Base-by-base conservation (phyloP, 2,113 vertebrate species). In the Esox niger region DNA sequence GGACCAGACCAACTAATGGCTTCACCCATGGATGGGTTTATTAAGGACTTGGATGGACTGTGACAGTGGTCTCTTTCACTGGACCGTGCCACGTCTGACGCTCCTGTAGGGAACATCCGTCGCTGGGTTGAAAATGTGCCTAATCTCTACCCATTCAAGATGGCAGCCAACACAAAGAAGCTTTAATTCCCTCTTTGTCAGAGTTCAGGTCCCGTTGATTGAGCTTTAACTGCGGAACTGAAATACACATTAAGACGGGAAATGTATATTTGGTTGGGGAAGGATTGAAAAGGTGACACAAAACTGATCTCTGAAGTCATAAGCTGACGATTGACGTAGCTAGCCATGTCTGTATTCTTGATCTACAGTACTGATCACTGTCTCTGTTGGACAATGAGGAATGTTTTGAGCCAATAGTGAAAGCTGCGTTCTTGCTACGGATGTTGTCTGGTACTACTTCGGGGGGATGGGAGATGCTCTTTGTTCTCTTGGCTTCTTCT, bases 51-150 rank as follows among this genome's bases (percentile, higher is more conserved):
- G 35, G 70, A 26, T 2, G 43, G 66, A 32, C 17, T 30, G 70
- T 52, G 69, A 83, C 77, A 84, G 79, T 67, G 49, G 31, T 54
- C 55, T 52, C 62, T 76, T 83, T 82, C 70, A 73, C 25, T 60
- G 9, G 8, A 54, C 35, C 6, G 1, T n/a, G n/a, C 43, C 27
- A 3, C 20, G 9, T 3, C 61, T 65, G 31, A 64, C 62, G 72
- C 62, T 32, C n/a, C 43, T 29, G 30, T 20, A 23, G 2, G 2
- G 26, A 77, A 62, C 46, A 32, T 64, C 38, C 13, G 38, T 43
- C 49, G 61, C 55, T 76, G 70, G 13, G 68, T 70, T 69, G 59
- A 47, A 72, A 74, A 78, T 76, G 46, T 75, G 72, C 64, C 46
- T 63, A 58, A 82, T 78, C 74, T 66, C 64, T 46, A 58, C 59